A percentile compares a stretch with the other conserved stretches of the same genome.
phyloP scores from a whole-genome alignment of 2,888 invertebrate species.

The Aleiodes alternator region DNA sequence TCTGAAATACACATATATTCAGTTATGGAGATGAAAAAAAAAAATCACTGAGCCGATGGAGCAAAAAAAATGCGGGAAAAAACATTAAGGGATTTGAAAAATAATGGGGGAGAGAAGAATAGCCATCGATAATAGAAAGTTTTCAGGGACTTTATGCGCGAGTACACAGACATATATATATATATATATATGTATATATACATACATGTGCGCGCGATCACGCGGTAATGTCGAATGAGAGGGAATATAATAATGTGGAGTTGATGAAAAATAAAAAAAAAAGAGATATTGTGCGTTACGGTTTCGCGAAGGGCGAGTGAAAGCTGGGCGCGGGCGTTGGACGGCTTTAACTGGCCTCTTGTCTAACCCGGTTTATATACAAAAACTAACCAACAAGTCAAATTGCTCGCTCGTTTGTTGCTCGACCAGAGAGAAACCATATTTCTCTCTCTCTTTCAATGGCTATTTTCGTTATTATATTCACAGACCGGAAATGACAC shows the following conservation, averaged over 20 bases:
- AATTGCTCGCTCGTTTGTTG: conserved; percentile 3
- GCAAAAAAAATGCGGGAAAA: not conserved
- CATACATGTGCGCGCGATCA: too few species aligned
- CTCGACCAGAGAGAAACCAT: not conserved
- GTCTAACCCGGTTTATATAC: not conserved
- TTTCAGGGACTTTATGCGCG: conserved; percentile 26
- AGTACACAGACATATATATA: conserved; percentile 10
- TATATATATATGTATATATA: too few species aligned
- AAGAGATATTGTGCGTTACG: conserved; percentile 34
- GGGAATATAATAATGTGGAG: conserved; percentile 6
- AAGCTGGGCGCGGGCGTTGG: conserved; percentile 45
- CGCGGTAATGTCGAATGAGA: too few species aligned
- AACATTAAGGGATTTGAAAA: conserved; percentile 15
- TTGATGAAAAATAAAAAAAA: conserved; percentile 3
- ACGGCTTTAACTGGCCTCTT: conserved; percentile 17
- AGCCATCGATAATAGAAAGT: conserved; percentile 39
- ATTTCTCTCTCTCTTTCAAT: not conserved
- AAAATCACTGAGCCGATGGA: not conserved
- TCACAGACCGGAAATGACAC: conserved; percentile 15
- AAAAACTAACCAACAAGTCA: not conserved
- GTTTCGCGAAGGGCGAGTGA: conserved; percentile 47
- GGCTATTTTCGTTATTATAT: conserved; percentile 8
- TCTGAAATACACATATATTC: not conserved
- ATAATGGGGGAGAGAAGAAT: conserved; percentile 2
- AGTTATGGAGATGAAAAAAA: conserved; percentile 6